Conservation (phyloP, 2,888 invertebrate species). For the Dolichomitus sp. region DNA sequence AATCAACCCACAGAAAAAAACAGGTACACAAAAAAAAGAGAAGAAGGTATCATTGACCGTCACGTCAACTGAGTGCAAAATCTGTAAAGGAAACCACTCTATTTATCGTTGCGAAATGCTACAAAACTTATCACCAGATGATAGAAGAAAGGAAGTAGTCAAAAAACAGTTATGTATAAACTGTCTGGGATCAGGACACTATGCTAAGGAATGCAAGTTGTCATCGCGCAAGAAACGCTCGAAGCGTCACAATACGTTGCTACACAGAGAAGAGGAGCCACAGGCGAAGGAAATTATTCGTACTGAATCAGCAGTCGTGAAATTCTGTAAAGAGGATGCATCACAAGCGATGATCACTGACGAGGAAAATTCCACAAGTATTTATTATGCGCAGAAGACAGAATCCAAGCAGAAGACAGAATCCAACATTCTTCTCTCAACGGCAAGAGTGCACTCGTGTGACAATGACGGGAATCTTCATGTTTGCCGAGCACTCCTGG, state of each 20-base stretch:
- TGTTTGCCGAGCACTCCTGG: slow-evolving; percentile 50
- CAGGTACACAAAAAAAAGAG: neutral
- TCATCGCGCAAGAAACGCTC: slow-evolving; percentile 65
- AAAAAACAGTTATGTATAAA: slow-evolving; percentile 64
- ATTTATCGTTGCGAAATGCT: slow-evolving; percentile 44
- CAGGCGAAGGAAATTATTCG: neutral
- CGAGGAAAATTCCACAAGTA: neutral
- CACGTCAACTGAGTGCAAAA: slow-evolving; percentile 3
- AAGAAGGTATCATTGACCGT: slow-evolving; percentile 17
- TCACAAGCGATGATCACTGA: neutral
- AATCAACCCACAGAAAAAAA: slow-evolving; percentile 16
- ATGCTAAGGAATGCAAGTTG: slow-evolving; percentile 53
- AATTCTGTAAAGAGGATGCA: neutral
- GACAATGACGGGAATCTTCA: slow-evolving; percentile 26
- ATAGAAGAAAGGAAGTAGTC: slow-evolving; percentile 34
- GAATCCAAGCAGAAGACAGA: slow-evolving; percentile 14
- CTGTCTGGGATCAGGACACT: slow-evolving; percentile 64
- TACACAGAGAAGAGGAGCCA: slow-evolving; percentile 42
- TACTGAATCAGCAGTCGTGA: neutral
- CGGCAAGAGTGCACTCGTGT: slow-evolving; percentile 4
- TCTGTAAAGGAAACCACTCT: slow-evolving; percentile 33
- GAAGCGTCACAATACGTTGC: slow-evolving; percentile 57
- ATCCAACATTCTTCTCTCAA: slow-evolving; percentile 37
- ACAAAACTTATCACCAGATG: slow-evolving; percentile 9
- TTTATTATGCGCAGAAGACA: slow-evolving; percentile 33